phyloP scores from a whole-genome alignment of 2,888 invertebrate genomes.

The Listrodromus nycthemerus region DNA sequence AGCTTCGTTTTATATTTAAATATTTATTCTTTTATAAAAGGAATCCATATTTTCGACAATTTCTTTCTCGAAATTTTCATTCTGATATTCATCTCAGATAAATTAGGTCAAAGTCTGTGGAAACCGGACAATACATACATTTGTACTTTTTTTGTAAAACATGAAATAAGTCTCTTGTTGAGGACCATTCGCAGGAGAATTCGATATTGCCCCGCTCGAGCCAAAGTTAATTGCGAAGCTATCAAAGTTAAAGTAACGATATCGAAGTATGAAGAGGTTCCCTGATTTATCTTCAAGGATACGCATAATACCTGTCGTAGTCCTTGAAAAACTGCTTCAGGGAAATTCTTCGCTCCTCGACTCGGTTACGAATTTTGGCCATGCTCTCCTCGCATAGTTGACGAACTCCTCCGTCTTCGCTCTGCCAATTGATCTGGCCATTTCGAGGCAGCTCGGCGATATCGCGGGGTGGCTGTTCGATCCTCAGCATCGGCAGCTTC shows the following conservation, averaged over 20 bases:
- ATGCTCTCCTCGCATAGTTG: constrained; percentile 86
- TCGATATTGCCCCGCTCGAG: too few species aligned
- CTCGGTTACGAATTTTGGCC: constrained; percentile 87
- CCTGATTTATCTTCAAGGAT: constrained; percentile 7
- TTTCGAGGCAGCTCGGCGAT: constrained; percentile 84
- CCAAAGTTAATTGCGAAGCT: not conserved
- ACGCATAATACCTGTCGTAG: constrained; percentile 87
- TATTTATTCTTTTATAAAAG: not conserved
- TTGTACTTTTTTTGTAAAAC: too few species aligned
- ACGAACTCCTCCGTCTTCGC: constrained; percentile 74
- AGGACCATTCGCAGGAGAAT: too few species aligned
- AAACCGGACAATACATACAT: too few species aligned
- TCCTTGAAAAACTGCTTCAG: constrained; percentile 90
- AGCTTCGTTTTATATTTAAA: not conserved
- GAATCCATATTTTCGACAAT: not conserved
- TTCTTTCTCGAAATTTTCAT: too few species aligned
- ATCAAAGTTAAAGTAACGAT: not conserved
- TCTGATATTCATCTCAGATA: too few species aligned
- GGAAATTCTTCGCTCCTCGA: constrained; percentile 87
- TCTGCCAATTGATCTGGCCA: constrained; percentile 86
- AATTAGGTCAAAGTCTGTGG: too few species aligned
- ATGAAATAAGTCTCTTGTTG: too few species aligned
- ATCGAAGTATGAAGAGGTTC: constrained; percentile 4
- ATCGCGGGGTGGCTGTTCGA: constrained; percentile 86
- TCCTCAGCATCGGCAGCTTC: constrained; percentile 87